Evolutionary conservation across 2,888 invertebrate genomes (phyloP).

Genomic region (Eucriotettix oculatus): DNA sequence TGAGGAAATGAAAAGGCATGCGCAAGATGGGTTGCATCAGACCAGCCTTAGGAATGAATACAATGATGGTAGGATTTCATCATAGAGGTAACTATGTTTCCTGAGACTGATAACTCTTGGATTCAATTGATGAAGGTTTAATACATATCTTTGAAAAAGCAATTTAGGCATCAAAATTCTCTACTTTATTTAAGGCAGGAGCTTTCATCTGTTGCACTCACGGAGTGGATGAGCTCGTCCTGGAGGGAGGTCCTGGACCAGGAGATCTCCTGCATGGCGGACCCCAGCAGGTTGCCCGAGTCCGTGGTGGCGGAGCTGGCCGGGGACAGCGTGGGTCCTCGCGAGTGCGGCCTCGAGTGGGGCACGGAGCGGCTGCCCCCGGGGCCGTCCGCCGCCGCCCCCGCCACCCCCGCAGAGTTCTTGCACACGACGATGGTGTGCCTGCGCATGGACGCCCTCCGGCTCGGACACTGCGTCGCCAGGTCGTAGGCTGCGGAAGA

Average conservation of each 20-base stretch:
- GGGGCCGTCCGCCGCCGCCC: background rate
- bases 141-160: too few species aligned
- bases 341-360: slow-evolving; percentile 42
- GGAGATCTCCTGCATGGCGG: slow-evolving; percentile 32
- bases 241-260: slow-evolving; percentile 49
- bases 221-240: slow-evolving; percentile 49
- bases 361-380: slow-evolving; percentile 39
- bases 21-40: too few species aligned
- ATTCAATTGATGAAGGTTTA: too few species aligned
- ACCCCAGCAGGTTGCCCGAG: slow-evolving; percentile 27
- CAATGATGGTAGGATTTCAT: too few species aligned
- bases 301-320: slow-evolving; percentile 18
- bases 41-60: too few species aligned
- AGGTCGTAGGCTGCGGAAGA: slow-evolving; percentile 52
- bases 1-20: too few species aligned
- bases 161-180: too few species aligned
- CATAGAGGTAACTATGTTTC: too few species aligned
- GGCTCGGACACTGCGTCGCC: slow-evolving; percentile 62
- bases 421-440: slow-evolving; percentile 49
- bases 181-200: too few species aligned
- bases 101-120: too few species aligned
- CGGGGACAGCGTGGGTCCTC: slow-evolving; percentile 12
- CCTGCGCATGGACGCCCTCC: slow-evolving; percentile 49
- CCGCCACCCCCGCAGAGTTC: slow-evolving; percentile 18
- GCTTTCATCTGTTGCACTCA: slow-evolving; percentile 23